Percentiles rank a stretch among this genome's conserved stretches.
phyloP scores from a whole-genome alignment of 2,888 invertebrate genomes.

The Synergus laeviventris region DNA sequence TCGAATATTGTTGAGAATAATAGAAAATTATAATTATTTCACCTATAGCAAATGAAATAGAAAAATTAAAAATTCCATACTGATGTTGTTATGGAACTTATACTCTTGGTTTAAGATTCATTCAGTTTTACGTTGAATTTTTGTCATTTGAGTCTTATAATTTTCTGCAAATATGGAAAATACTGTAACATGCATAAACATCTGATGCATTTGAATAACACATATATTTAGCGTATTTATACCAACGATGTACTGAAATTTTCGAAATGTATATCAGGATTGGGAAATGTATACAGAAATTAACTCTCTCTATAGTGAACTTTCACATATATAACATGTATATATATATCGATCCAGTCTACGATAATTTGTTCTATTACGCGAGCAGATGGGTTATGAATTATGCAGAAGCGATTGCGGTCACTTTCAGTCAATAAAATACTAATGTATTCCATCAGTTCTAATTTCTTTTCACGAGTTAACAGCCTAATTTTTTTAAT shows the following conservation, averaged over 20 bases:
- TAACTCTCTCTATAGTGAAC: neutral
- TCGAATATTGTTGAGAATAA: neutral
- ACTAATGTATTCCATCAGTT: neutral
- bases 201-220: neutral
- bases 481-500: neutral
- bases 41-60: neutral
- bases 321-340: neutral
- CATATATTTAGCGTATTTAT: neutral
- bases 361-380: neutral
- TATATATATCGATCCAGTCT: constrained; percentile 1
- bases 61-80: neutral
- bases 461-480: neutral
- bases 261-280: neutral
- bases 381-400: neutral
- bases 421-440: neutral
- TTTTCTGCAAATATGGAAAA: too few species aligned
- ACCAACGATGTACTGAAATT: neutral
- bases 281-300: neutral
- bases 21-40: neutral
- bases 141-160: too few species aligned
- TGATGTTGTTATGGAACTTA: too few species aligned
- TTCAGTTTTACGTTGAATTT: too few species aligned
- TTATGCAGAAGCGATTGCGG: constrained; percentile 1
- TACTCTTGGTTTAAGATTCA: too few species aligned
- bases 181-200: neutral